These are phyloP conservation scores for Chromobotia macracanthus DNA, from an alignment of 2,797 vertebrate species.

Conservation along the genomic window DNA sequence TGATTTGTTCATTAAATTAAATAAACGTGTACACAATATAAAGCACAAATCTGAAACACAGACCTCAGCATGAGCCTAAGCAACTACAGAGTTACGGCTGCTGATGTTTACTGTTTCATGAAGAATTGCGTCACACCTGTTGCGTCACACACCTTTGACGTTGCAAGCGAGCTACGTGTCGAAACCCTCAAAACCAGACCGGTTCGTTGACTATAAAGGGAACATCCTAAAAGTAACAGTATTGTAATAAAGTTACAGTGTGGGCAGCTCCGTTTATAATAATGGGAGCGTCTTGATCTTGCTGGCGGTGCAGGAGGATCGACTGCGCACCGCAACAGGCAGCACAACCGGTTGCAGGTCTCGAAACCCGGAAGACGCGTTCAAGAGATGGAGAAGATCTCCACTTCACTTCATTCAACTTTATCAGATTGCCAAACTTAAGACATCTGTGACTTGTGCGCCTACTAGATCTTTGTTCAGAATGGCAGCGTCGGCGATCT, in stretches of 20 bases:
- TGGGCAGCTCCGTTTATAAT: background rate
- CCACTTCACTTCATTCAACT: slow-evolving; percentile 26
- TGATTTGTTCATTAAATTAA: background rate
- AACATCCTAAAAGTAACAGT: no score
- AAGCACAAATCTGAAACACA: background rate
- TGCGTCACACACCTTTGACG: no score
- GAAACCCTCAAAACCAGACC: no score
- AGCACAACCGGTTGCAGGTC: slow-evolving; percentile 69
- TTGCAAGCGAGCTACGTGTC: no score
- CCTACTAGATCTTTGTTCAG: slow-evolving; percentile 26
- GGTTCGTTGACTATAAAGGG: no score
- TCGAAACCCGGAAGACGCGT: slow-evolving; percentile 61
- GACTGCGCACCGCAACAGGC: slow-evolving; percentile 45
- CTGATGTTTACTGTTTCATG: background rate
- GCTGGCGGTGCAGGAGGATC: background rate
- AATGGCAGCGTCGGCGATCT: slow-evolving; percentile 83
- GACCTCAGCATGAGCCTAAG: background rate
- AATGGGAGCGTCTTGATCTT: no score
- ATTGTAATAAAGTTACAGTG: background rate
- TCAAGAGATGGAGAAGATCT: slow-evolving; percentile 43
- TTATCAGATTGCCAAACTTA: slow-evolving; percentile 11
- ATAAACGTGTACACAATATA: background rate
- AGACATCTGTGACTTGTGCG: background rate
- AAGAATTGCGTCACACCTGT: background rate
- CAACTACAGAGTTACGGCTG: background rate